Evolutionary conservation across 2,888 invertebrate genomes (phyloP).

Genomic region (Drosophila formosana): DNA sequence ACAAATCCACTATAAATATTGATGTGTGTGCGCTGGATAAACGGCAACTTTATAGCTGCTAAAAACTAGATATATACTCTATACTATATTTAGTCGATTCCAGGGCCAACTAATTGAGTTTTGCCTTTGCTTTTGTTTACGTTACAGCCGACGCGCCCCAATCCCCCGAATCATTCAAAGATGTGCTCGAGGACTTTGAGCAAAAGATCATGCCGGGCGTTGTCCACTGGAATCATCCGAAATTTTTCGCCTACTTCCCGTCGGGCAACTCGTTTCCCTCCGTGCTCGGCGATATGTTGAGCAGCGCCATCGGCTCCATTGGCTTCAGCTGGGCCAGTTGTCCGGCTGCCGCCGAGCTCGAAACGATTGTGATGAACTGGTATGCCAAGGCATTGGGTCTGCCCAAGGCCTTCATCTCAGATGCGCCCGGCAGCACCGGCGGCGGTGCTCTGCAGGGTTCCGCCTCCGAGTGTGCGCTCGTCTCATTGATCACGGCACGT

Average conservation of each 20-base stretch:
- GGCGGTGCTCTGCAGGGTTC: conserved; percentile 94
- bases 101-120: conserved; percentile 34
- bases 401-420: conserved; percentile 88
- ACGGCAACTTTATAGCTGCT: conserved; percentile 68
- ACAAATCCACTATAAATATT: conserved; percentile 67
- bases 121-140: conserved; percentile 39
- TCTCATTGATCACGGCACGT: conserved; percentile 91
- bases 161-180: conserved; percentile 90
- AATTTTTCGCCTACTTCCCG: conserved; percentile 97
- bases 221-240: conserved; percentile 97
- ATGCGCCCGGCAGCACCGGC: conserved; percentile 86
- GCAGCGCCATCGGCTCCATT: conserved; percentile 94
- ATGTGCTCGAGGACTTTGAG: conserved; percentile 92
- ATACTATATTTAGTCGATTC: conserved; percentile 6
- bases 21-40: conserved; percentile 41
- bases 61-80: conserved; percentile 42
- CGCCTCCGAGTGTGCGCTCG: conserved; percentile 93
- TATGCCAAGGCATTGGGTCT: conserved; percentile 91
- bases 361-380: conserved; percentile 94
- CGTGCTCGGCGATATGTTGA: conserved; percentile 95
- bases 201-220: conserved; percentile 92
- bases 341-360: conserved; percentile 94
- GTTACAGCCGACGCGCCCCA: conserved; percentile 88
- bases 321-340: conserved; percentile 97
- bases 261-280: conserved; percentile 96